phyloP scores from a whole-genome alignment of 2,888 invertebrate genomes.

The Cheilosia vernalis region DNA sequence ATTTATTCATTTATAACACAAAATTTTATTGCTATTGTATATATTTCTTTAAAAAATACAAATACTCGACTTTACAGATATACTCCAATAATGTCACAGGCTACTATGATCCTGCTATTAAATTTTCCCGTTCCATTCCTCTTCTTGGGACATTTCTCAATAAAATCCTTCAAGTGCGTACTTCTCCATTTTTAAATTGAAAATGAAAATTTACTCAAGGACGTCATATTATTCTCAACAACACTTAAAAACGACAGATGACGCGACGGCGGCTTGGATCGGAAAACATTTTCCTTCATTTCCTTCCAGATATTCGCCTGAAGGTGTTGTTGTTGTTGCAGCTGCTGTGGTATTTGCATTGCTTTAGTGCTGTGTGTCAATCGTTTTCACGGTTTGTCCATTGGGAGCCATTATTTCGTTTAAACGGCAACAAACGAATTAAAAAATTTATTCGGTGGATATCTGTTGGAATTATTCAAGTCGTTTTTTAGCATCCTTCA shows the following conservation, averaged over 20 bases:
- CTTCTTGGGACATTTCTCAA: neutral
- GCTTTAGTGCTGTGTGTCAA: constrained; percentile 10
- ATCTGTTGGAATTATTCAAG: neutral
- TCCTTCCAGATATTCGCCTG: neutral
- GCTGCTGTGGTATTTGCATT: constrained; percentile 4
- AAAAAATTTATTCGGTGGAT: neutral
- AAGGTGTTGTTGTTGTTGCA: neutral
- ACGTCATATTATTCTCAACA: constrained; percentile 17
- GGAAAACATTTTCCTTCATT: no score
- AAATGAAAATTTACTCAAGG: constrained; percentile 23
- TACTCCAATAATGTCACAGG: no score
- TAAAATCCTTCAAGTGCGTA: neutral
- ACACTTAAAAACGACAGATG: neutral
- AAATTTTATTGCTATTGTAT: no score
- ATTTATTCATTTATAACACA: no score
- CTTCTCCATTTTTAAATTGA: constrained; percentile 1
- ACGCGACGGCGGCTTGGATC: neutral
- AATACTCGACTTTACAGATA: no score
- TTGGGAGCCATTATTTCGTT: neutral
- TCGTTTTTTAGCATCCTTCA: neutral
- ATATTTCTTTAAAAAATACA: no score
- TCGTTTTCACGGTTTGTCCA: neutral
- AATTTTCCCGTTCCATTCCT: neutral
- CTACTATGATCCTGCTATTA: neutral
- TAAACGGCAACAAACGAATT: neutral